Base-by-base conservation (phyloP, 2,113 vertebrate species). In the Phodopus roborovskii region DNA sequence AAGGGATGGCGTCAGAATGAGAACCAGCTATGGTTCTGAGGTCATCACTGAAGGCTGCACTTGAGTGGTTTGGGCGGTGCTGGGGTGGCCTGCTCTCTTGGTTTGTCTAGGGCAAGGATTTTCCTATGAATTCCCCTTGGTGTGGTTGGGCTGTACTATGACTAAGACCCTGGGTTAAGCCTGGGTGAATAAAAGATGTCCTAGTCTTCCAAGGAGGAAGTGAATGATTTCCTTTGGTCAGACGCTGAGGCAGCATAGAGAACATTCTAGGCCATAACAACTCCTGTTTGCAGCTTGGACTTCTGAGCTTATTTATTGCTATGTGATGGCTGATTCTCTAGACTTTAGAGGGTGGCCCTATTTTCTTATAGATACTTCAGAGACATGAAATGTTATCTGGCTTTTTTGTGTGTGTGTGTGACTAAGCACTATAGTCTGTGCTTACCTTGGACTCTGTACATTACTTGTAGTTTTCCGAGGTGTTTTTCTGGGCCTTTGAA, bases 401-500 rank as follows among this genome's bases (percentile, higher is more conserved):
- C 24, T 88, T 45, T 66, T 20, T 4, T 13, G n/a, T n/a, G n/a
- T n/a, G n/a, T n/a, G n/a, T n/a, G n/a, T 50, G 33, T 42, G 48
- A 50, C 68, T 30, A 17, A 73, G 58, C 42, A 66, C 28, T 68
- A 48, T 48, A 45, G 83, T 48, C 42, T 30, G 11, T 45, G 62
- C 42, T 30, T 58, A 42, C 22, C 3, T 66, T 66, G 58, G 42
- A 45, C 26, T 33, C 39, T 5, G 2, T 19, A 56, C 74, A 9
- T 26, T 42, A 17, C 19, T 20, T 53, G 3, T 39, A 60, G 66
- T 13, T 82, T 82, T 87, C 50, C 2, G 26, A 74, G 56, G 19
- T 50, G 16, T 73, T 92, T 86, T 82, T 64, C 90, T 60, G 4
- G 56, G 60, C 2, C 45, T 91, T n/a, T 70, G 82, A 89, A 42